A percentile compares a stretch with the other conserved stretches of the same genome.
Conservation (phyloP, 2,113 vertebrate genomes). For the Grammomys dolichurus region DNA sequence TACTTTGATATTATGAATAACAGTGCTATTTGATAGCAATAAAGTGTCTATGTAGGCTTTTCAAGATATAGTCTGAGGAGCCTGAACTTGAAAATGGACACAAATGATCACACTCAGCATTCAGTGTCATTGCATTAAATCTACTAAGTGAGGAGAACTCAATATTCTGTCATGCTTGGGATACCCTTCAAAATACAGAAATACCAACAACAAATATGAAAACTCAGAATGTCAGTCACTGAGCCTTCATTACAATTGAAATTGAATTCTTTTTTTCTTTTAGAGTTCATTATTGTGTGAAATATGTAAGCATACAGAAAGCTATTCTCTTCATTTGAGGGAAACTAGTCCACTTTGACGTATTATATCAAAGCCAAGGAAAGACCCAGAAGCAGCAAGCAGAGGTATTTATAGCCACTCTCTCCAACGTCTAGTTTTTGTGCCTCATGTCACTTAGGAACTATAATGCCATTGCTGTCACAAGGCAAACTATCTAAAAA, state of each 20-base stretch:
- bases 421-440: not conserved
- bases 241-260: not conserved
- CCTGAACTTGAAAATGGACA: not conserved
- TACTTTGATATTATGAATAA: not conserved
- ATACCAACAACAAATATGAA: not conserved
- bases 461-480: too few species aligned
- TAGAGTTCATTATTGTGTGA: not conserved
- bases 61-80: constrained; percentile 22
- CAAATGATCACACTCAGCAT: not conserved
- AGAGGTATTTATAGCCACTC: not conserved
- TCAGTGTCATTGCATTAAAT: not conserved
- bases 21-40: not conserved
- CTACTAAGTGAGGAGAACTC: not conserved
- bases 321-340: not conserved
- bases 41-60: not conserved
- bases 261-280: not conserved
- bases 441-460: not conserved
- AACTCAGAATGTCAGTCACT: not conserved
- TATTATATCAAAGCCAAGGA: not conserved
- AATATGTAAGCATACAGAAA: not conserved
- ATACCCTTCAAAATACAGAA: not conserved
- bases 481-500: not conserved
- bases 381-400: not conserved
- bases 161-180: not conserved
- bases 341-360: not conserved